These are phyloP conservation scores for Probosciger aterrimus DNA, from an alignment of 2,113 vertebrate genomes.

Conservation along the genomic window DNA sequence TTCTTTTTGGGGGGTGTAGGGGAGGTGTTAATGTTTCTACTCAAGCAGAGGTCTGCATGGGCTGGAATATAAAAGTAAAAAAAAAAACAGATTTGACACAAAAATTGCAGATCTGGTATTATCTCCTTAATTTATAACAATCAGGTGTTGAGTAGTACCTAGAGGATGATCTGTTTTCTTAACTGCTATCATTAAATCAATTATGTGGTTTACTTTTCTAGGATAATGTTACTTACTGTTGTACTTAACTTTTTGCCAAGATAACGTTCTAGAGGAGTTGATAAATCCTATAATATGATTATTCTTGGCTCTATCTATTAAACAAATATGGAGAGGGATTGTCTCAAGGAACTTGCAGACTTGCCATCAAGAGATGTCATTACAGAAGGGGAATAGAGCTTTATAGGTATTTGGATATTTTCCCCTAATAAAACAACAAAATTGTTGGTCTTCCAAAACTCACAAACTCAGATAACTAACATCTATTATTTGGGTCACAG, in stretches of 20 bases:
- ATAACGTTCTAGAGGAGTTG: background rate
- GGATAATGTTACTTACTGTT: background rate
- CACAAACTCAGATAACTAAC: background rate
- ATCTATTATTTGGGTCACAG: background rate
- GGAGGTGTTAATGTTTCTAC: background rate
- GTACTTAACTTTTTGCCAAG: background rate
- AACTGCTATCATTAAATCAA: background rate
- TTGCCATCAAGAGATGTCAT: background rate
- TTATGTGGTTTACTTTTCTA: background rate
- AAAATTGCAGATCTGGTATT: background rate
- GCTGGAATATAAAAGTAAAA: background rate
- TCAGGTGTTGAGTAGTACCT: background rate
- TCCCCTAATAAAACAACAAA: background rate
- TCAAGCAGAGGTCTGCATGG: background rate
- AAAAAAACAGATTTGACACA: background rate
- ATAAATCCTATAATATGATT: background rate
- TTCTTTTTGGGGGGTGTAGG: background rate
- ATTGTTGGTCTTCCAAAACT: background rate
- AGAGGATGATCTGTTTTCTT: background rate
- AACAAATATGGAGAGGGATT: background rate
- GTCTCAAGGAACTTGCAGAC: background rate
- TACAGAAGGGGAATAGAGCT: background rate
- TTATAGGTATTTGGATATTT: background rate
- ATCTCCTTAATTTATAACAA: background rate
- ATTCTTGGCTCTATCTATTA: background rate